Evolutionary conservation across 2,888 invertebrate genomes (phyloP).

Genomic region (Teleogryllus oceanicus): DNA sequence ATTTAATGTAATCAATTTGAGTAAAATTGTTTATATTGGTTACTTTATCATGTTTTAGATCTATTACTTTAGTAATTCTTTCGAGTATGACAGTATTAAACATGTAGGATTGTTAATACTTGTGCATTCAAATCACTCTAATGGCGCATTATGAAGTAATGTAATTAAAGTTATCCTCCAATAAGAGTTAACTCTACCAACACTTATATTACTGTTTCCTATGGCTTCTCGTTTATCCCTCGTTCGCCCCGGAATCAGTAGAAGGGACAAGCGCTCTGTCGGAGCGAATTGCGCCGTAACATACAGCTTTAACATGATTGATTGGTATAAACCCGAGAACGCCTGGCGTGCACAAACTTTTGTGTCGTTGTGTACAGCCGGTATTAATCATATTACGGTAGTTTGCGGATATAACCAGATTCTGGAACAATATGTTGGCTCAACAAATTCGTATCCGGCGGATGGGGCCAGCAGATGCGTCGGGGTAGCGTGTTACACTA

Average conservation of each 20-base stretch:
- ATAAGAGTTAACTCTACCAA: too few species aligned
- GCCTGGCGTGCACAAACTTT: neutral
- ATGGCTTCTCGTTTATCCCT: too few species aligned
- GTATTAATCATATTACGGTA: constrained; percentile 18
- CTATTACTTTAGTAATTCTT: too few species aligned
- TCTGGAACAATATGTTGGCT: constrained; percentile 4
- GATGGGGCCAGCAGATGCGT: neutral
- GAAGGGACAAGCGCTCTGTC: neutral
- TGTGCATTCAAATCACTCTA: too few species aligned
- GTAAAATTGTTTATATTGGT: too few species aligned
- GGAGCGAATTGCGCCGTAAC: neutral
- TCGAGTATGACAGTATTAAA: too few species aligned
- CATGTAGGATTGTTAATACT: too few species aligned
- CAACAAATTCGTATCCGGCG: constrained; percentile 1
- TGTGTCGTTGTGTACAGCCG: neutral
- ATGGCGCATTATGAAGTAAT: too few species aligned
- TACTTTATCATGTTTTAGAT: too few species aligned
- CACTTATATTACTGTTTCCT: too few species aligned
- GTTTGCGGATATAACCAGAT: constrained; percentile 18
- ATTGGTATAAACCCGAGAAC: constrained; percentile 1
- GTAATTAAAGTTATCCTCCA: too few species aligned
- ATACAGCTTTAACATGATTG: neutral
- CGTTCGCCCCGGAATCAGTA: neutral
- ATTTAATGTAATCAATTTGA: too few species aligned
- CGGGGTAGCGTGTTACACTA: neutral